These are phyloP conservation scores for Arvicanthis niloticus DNA, from an alignment of 2,113 vertebrate genomes.

Conservation along the genomic window DNA sequence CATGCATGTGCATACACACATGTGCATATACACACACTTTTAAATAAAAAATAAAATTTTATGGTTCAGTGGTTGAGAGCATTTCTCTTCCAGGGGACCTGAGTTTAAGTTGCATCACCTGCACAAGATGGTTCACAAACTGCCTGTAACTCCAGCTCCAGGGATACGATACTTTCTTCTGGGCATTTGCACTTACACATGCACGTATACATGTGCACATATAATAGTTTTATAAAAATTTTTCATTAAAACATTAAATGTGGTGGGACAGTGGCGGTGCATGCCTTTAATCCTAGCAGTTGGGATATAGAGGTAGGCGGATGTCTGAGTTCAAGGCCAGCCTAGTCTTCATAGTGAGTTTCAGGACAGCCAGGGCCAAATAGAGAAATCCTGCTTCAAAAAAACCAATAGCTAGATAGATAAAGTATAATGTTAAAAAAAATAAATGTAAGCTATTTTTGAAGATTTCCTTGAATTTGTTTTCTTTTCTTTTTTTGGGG, in stretches of 20 bases:
- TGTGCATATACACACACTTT: background rate
- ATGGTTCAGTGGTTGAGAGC: background rate
- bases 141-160: background rate
- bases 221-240: background rate
- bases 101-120: background rate
- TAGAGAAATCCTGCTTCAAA: background rate
- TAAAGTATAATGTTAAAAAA: slow-evolving; percentile 15
- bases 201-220: background rate
- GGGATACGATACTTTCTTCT: background rate
- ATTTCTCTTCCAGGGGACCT: background rate
- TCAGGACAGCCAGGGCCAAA: too few species aligned
- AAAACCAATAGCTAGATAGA: background rate
- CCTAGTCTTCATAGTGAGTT: too few species aligned
- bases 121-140: background rate
- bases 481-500: too few species aligned
- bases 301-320: background rate
- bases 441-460: background rate
- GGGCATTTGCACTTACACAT: background rate
- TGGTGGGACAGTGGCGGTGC: background rate
- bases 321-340: too few species aligned
- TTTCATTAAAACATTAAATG: background rate
- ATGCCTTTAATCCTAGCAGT: background rate
- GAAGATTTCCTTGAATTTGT: slow-evolving; percentile 18
- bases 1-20: too few species aligned
- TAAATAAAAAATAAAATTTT: background rate